phyloP scores from a whole-genome alignment of 2,888 invertebrate genomes.

The Hydriomena furcata region DNA sequence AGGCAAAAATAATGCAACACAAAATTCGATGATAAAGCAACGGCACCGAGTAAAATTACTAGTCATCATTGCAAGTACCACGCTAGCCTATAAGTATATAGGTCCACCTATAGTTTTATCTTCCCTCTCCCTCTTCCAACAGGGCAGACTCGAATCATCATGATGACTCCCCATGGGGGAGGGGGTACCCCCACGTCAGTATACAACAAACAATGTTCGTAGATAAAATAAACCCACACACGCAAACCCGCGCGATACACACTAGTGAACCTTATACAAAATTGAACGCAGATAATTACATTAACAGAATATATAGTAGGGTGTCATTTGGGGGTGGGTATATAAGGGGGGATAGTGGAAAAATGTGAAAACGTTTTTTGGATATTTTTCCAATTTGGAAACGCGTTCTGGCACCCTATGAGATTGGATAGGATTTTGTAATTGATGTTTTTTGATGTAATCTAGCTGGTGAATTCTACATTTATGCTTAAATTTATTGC shows the following conservation, averaged over 20 bases:
- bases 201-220: slow-evolving; percentile 63
- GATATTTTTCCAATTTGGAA: slow-evolving; percentile 54
- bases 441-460: slow-evolving; percentile 20
- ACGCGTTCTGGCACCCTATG: slow-evolving; percentile 17
- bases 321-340: slow-evolving; percentile 29
- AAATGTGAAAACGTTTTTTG: slow-evolving; percentile 59
- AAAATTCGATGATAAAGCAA: no score
- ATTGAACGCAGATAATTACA: slow-evolving; percentile 75
- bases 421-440: slow-evolving; percentile 21
- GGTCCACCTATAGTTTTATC: slow-evolving; percentile 50
- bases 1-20: no score
- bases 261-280: slow-evolving; percentile 64
- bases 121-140: slow-evolving; percentile 59
- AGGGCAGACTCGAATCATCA: slow-evolving; percentile 77
- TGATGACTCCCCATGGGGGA: slow-evolving; percentile 45
- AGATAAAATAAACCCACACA: slow-evolving; percentile 71
- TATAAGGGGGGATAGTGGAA: slow-evolving; percentile 40
- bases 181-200: slow-evolving; percentile 62
- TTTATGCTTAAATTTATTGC: not conserved
- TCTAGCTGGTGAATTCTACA: slow-evolving; percentile 1
- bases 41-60: slow-evolving; percentile 53
- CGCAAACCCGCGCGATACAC: slow-evolving; percentile 2
- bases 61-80: slow-evolving; percentile 50
- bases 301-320: slow-evolving; percentile 57
- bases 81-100: slow-evolving; percentile 42